Conservation (phyloP, 2,797 vertebrate genomes). For the Huso huso region DNA sequence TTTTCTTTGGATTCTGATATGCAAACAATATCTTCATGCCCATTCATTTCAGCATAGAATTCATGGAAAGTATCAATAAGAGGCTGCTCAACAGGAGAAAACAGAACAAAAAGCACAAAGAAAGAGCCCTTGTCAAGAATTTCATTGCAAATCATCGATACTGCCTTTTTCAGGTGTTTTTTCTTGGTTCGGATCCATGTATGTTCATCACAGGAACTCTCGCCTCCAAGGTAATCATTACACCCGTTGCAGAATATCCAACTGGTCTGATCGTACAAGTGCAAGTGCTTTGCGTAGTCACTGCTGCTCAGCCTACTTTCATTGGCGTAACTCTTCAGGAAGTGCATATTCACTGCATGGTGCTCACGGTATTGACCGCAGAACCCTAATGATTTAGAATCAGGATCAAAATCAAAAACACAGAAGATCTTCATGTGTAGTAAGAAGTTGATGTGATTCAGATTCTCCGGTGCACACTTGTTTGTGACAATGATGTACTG, state of each 20-base stretch:
- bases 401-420: conserved; percentile 62
- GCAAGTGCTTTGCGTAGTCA: conserved; percentile 29
- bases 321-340: conserved; percentile 45
- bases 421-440: conserved; percentile 56
- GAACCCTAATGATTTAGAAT: conserved; percentile 49
- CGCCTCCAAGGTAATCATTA: conserved; percentile 35
- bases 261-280: conserved; percentile 47
- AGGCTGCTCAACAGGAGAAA: conserved; percentile 49
- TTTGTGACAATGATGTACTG: conserved; percentile 56
- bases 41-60: too few relatives aligned
- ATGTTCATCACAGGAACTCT: conserved; percentile 45
- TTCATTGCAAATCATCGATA: conserved; percentile 53
- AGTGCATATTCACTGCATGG: conserved; percentile 40
- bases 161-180: conserved; percentile 43
- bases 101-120: conserved; percentile 52
- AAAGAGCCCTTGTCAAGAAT: conserved; percentile 40
- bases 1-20: conserved; percentile 49
- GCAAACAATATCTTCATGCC: conserved; percentile 44
- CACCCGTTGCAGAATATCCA: conserved; percentile 63
- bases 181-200: conserved; percentile 51
- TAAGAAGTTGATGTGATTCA: too few relatives aligned
- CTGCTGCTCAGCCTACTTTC: conserved; percentile 28
- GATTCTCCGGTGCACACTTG: conserved; percentile 30
- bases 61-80: conserved; percentile 48
- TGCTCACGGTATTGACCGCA: conserved; percentile 41